Conservation (phyloP, 2,113 vertebrate species). For the Perccottus glenii region DNA sequence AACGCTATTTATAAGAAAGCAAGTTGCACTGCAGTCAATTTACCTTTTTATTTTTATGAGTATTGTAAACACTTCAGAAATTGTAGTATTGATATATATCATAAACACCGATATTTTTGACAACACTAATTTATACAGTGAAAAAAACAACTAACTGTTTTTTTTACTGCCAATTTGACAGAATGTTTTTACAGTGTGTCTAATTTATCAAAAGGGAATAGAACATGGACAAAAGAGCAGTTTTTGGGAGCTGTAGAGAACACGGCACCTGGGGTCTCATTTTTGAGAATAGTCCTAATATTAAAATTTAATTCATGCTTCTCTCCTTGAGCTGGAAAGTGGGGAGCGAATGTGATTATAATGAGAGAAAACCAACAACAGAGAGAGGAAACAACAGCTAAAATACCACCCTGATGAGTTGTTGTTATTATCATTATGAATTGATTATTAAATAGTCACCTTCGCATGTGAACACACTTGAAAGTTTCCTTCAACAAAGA, state of each 20-base stretch:
- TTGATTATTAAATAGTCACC: conserved; percentile 28
- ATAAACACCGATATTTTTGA: no score
- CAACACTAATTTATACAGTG: no score
- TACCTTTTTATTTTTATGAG: no score
- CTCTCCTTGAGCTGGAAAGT: conserved; percentile 8
- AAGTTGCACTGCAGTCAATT: no score
- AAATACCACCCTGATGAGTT: conserved; percentile 25
- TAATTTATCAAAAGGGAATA: conserved; percentile 27
- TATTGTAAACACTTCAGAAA: no score
- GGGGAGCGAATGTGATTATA: conserved; percentile 16
- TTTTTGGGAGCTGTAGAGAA: conserved; percentile 34
- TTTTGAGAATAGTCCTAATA: conserved; percentile 32
- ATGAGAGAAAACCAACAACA: conserved; percentile 8
- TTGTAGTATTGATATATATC: no score
- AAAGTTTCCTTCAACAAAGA: conserved; percentile 17
- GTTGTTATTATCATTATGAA: conserved; percentile 24
- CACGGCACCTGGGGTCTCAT: conserved; percentile 40
- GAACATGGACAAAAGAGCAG: conserved; percentile 17
- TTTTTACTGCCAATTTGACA: not conserved
- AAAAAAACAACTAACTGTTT: no score
- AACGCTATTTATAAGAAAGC: no score
- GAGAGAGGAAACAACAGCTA: conserved; percentile 23
- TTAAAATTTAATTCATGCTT: conserved; percentile 47
- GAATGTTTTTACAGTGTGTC: not conserved
- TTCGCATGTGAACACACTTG: conserved; percentile 2